Evolutionary conservation across 2,888 invertebrate genomes (phyloP).

Genomic region (Plagiodera versicolora): DNA sequence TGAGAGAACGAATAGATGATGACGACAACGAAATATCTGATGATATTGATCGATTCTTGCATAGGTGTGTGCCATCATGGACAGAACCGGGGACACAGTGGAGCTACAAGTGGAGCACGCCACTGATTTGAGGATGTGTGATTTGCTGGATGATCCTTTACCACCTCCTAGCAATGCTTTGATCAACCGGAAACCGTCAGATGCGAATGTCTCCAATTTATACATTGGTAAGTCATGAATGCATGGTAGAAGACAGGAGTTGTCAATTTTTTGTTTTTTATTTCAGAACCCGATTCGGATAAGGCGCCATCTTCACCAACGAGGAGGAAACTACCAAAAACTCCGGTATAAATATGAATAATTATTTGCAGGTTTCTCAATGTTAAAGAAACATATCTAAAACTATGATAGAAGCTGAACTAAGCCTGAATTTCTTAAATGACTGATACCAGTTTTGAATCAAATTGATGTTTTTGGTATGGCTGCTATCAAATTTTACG

Average conservation of each 20-base stretch:
- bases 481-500: not conserved
- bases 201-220: constrained; percentile 57
- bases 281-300: constrained; percentile 82
- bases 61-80: constrained; percentile 58
- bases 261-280: constrained; percentile 22
- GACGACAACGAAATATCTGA: no score
- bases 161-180: constrained; percentile 52
- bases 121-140: constrained; percentile 71
- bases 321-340: constrained; percentile 93
- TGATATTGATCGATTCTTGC: constrained; percentile 43
- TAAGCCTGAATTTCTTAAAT: not conserved
- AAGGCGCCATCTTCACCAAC: constrained; percentile 86
- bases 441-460: not conserved
- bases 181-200: constrained; percentile 51
- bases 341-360: constrained; percentile 80
- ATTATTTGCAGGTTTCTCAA: not conserved
- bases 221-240: constrained; percentile 60
- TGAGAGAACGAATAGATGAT: no score
- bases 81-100: constrained; percentile 76
- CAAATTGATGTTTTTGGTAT: not conserved
- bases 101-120: constrained; percentile 86
- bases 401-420: not conserved
- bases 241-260: not conserved
- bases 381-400: not conserved
- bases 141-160: constrained; percentile 68